phyloP scores from a whole-genome alignment of 2,113 vertebrate species.

The Erythrocercus mccallii region DNA sequence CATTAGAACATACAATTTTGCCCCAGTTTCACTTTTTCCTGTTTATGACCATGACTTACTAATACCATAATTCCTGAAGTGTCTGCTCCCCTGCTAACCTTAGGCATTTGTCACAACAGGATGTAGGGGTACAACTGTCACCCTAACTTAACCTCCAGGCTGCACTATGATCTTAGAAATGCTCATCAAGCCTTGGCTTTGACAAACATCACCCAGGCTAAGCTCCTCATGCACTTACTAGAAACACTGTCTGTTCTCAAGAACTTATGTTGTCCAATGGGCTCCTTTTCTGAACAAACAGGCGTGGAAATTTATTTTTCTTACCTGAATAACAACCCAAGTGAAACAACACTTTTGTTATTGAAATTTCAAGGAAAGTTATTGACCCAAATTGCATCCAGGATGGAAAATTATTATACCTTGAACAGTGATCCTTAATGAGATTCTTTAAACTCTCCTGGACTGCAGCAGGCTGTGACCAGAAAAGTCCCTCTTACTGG shows the following conservation, averaged over 20 bases:
- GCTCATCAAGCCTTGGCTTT: neutral
- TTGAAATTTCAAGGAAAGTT: neutral
- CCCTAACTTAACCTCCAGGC: neutral
- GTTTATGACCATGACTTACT: neutral
- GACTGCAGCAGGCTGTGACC: neutral
- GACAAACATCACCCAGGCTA: neutral
- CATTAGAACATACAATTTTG: neutral
- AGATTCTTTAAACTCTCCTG: neutral
- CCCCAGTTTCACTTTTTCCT: neutral
- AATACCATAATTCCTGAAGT: neutral
- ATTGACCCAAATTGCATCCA: neutral
- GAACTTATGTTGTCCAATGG: neutral
- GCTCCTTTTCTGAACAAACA: no score
- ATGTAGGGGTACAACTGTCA: neutral
- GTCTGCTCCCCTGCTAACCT: neutral
- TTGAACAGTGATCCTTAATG: neutral
- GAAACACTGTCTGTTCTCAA: neutral
- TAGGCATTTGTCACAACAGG: neutral
- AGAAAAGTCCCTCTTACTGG: neutral
- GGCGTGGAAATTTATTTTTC: neutral
- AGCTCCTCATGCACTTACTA: neutral
- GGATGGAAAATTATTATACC: neutral
- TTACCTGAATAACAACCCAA: neutral
- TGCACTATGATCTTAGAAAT: neutral
- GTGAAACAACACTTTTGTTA: neutral